These are phyloP conservation scores for Habrosyne pyritoides DNA, from an alignment of 2,888 invertebrate genomes.

Conservation along the genomic window DNA sequence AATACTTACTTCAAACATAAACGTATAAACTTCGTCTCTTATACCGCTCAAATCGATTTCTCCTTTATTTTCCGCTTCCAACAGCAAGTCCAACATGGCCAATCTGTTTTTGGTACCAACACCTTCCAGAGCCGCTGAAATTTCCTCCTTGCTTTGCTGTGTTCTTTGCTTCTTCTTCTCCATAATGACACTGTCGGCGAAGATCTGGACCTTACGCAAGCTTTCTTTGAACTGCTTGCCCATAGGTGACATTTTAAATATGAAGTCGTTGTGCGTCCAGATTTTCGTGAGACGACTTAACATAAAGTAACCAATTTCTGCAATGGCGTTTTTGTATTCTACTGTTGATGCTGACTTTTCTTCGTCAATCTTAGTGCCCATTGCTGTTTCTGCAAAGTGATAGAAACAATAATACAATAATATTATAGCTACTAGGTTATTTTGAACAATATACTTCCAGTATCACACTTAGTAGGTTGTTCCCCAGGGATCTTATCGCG, in stretches of 20 bases:
- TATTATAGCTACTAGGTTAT: too few relatives aligned
- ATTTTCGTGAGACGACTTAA: conserved; percentile 63
- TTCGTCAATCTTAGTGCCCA: conserved; percentile 82
- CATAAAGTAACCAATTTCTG: conserved; percentile 51
- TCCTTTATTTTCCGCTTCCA: conserved; percentile 82
- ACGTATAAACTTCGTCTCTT: conserved; percentile 88
- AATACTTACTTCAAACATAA: conserved; percentile 72
- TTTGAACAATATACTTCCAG: too few relatives aligned
- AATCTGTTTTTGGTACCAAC: conserved; percentile 68
- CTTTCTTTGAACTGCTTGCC: conserved; percentile 75
- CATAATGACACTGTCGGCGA: conserved; percentile 81
- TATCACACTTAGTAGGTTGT: too few relatives aligned
- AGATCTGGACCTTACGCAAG: conserved; percentile 74
- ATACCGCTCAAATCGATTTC: conserved; percentile 84
- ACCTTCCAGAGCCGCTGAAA: conserved; percentile 19
- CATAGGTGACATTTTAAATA: conserved; percentile 69
- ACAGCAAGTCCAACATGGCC: conserved; percentile 86
- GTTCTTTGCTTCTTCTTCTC: conserved; percentile 56
- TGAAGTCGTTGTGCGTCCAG: conserved; percentile 81
- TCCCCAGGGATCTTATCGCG: too few relatives aligned
- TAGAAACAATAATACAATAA: too few relatives aligned
- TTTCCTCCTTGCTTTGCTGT: conserved; percentile 14
- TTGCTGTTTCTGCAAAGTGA: conserved; percentile 78
- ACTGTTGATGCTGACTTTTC: conserved; percentile 59
- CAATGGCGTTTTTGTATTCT: conserved; percentile 78